Evolutionary conservation across 2,113 vertebrate genomes (phyloP).

Genomic region (Semicossyphus pulcher): DNA sequence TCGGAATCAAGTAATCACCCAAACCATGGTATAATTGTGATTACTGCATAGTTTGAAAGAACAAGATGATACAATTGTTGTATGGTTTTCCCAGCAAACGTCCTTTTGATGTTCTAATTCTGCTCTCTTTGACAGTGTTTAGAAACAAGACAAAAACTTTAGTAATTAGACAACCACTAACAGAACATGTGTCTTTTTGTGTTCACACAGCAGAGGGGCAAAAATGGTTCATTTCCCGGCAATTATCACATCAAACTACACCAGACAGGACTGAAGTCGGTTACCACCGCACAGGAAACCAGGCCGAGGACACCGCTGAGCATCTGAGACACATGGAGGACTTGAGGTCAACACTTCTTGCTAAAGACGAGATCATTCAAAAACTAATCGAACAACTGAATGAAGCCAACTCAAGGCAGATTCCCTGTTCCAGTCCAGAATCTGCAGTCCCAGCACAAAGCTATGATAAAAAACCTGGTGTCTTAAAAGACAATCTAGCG

Average conservation of each 20-base stretch:
- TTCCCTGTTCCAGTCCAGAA: neutral
- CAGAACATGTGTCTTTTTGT: neutral
- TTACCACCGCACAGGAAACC: rapidly evolving
- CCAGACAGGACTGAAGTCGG: rapidly evolving
- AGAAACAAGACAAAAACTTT: neutral
- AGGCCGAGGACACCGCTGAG: neutral
- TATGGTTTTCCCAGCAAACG: too few species aligned
- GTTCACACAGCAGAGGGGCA: neutral
- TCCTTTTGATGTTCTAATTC: neutral
- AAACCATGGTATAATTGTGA: too few species aligned
- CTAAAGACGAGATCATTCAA: neutral
- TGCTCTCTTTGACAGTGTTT: neutral
- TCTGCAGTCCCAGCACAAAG: neutral
- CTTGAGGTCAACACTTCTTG: rapidly evolving
- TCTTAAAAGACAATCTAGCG: neutral
- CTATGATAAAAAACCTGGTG: neutral
- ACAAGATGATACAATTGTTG: too few species aligned
- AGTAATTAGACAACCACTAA: neutral
- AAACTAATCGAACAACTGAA: neutral
- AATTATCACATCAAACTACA: too few species aligned
- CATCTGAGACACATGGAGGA: neutral
- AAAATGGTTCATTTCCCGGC: rapidly evolving
- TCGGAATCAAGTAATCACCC: too few species aligned
- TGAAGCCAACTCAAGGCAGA: neutral
- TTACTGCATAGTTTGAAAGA: too few species aligned